Conservation (phyloP, 2,888 invertebrate genomes). For the Drosophila subquinaria region DNA sequence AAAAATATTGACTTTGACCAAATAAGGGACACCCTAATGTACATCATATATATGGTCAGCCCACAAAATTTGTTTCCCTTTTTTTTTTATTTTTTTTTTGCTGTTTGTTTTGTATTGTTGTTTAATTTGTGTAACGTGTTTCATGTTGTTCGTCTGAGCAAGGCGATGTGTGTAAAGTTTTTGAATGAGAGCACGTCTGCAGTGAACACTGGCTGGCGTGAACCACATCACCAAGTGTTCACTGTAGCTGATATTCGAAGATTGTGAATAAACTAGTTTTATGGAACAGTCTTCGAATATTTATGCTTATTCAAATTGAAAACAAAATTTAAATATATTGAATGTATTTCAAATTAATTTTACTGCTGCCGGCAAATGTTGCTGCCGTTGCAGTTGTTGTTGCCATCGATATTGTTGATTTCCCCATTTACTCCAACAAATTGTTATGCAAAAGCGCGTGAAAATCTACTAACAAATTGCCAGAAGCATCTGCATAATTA, state of each 20-base stretch:
- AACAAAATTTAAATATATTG: constrained; percentile 70
- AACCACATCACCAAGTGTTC: not conserved
- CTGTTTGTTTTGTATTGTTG: constrained; percentile 47
- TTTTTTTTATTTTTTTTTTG: not conserved
- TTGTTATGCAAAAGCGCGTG: constrained; percentile 78
- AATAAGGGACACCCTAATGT: too few relatives aligned
- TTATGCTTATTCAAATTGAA: constrained; percentile 70
- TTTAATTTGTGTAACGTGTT: constrained; percentile 73
- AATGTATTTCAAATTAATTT: constrained; percentile 67
- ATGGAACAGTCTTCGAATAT: constrained; percentile 34
- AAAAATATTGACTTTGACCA: too few relatives aligned
- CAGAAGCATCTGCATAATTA: constrained; percentile 72
- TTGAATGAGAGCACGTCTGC: constrained; percentile 10
- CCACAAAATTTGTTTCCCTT: constrained; percentile 21
- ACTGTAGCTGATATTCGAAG: constrained; percentile 15
- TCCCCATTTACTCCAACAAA: constrained; percentile 44
- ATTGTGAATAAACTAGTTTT: constrained; percentile 17
- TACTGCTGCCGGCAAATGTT: constrained; percentile 19
- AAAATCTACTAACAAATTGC: constrained; percentile 70
- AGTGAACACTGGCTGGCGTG: constrained; percentile 24
- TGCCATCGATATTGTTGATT: constrained; percentile 9
- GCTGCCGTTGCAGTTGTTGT: constrained; percentile 8
- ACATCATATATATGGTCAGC: constrained; percentile 2
- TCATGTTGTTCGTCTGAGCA: constrained; percentile 47
- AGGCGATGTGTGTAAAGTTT: constrained; percentile 35